phyloP scores from a whole-genome alignment of 2,888 invertebrate genomes.

The Gryllus longicercus region DNA sequence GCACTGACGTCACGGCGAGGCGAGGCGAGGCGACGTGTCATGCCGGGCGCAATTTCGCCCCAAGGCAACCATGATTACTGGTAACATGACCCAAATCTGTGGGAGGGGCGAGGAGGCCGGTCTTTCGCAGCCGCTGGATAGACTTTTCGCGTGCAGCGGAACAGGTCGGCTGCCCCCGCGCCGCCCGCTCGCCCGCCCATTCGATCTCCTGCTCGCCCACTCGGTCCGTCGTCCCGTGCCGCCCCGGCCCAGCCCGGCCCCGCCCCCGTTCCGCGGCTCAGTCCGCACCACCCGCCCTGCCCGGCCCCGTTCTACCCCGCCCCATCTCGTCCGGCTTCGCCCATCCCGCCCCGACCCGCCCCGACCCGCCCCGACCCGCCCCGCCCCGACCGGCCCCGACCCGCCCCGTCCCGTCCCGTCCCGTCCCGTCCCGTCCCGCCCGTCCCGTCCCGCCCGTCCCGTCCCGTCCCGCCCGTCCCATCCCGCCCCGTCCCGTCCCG shows the following conservation, averaged over 20 bases:
- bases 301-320: neutral
- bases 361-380: neutral
- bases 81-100: constrained; percentile 7
- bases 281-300: too few species aligned
- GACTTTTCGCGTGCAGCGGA: constrained; percentile 7
- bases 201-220: neutral
- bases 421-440: too few species aligned
- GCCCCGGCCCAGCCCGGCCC: too few species aligned
- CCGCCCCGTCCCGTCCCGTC: neutral
- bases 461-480: too few species aligned
- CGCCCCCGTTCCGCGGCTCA: too few species aligned
- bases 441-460: too few species aligned
- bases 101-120: neutral
- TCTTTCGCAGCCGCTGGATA: neutral
- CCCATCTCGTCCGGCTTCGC: too few species aligned
- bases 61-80: neutral
- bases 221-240: neutral
- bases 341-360: neutral
- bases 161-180: neutral
- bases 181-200: neutral
- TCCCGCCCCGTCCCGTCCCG: too few species aligned
- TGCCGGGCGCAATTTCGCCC: neutral
- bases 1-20: too few species aligned
- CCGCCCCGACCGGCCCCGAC: neutral
- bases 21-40: neutral